Evolutionary conservation across 2,797 vertebrate genomes (phyloP).

Genomic region (Cossypha polioptera): DNA sequence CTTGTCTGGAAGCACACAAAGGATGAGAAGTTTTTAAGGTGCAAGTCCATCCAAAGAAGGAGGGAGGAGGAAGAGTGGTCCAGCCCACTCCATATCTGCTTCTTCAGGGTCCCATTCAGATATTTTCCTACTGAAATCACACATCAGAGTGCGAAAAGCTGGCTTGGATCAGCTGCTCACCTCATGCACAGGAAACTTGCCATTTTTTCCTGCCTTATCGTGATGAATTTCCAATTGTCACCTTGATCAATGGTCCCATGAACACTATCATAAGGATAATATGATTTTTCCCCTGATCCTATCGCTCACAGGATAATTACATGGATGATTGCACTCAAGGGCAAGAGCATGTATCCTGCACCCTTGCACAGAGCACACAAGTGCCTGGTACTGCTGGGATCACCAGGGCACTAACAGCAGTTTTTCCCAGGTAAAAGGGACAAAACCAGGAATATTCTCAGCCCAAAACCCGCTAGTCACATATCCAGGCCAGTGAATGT

Average conservation of each 20-base stretch:
- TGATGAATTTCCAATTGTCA: constrained; percentile 35
- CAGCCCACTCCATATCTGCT: not conserved
- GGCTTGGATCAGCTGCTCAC: not conserved
- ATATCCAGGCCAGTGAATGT: not conserved
- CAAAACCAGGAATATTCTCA: not conserved
- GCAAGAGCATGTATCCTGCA: not conserved
- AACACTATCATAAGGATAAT: not conserved
- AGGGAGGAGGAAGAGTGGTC: not conserved
- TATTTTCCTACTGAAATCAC: not conserved
- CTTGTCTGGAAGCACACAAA: not conserved
- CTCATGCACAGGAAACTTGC: not conserved
- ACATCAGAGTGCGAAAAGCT: not conserved
- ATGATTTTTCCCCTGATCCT: not conserved
- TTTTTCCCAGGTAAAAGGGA: not conserved
- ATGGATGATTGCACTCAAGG: constrained; percentile 28
- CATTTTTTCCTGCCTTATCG: not conserved
- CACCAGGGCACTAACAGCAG: not conserved
- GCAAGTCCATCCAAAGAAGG: not conserved
- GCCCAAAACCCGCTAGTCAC: not conserved
- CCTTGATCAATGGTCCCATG: not conserved
- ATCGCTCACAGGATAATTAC: constrained; percentile 50
- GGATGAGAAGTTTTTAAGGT: not conserved
- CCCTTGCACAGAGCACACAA: not conserved
- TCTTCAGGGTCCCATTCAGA: not conserved
- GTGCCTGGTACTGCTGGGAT: not conserved